Evolutionary conservation across 2,113 vertebrate species (phyloP), one percentile per base, ranked within the genome.

Genomic region (Sander vitreus): DNA sequence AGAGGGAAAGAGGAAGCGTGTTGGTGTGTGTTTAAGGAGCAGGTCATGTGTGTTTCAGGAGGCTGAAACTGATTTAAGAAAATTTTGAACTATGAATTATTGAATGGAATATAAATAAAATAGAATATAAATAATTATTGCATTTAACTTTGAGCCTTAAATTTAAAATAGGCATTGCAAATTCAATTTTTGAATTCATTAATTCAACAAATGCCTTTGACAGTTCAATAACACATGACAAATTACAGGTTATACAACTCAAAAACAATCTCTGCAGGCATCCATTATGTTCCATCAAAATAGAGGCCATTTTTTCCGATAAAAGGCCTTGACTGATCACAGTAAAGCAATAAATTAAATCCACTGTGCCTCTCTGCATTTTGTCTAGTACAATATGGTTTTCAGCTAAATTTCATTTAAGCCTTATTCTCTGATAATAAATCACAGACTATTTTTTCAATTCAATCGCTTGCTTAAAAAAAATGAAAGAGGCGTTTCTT

Each of bases 401-500:
- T 54, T 66, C 21, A n/a, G n/a, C 4, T 6, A 23, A 13, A 55
- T 18, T 33, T 63, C 1, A 81, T 47, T 48, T 3, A 55, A 57
- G 36, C n/a, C 4, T 13, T 13, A 18, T n/a, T 11, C 43, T 16
- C 9, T 25, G 3, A 55, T 58, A 27, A 54, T 58, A 21, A 51
- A 75, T 8, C 63, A 21, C 45, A 43, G 4, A 59, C 6, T 0
- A 19, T 71, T 62, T 36, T 33, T n/a, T 30, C 11, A 3, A 30
- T 27, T 27, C 30, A 60, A 67, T 23, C 21, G 30, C 3, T 27
- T 27, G 6, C 11, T 27, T 13, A 6, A 68, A 36, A 63, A 11
- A 13, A 21, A 53, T 4, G 39, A 9, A 70, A 57, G 14, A n/a
- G 2, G 2, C n/a, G 12, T 62, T 63, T 93, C 96, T 96, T 89